These are phyloP conservation scores for Folsomia candida DNA, from an alignment of 2,888 invertebrate species.

Conservation along the genomic window DNA sequence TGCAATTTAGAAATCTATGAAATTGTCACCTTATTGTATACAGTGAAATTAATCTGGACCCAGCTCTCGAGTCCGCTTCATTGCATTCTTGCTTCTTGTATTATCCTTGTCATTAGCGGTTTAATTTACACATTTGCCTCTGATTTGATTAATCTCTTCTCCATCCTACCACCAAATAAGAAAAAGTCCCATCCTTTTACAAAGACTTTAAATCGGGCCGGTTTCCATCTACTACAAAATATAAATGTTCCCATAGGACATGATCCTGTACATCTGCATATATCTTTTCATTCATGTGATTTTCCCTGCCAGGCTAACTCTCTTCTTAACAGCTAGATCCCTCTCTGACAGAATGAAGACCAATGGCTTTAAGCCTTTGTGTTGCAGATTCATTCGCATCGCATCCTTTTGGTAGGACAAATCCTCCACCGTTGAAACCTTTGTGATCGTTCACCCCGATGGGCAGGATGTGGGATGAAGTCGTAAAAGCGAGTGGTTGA, in stretches of 20 bases:
- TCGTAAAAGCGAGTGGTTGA: background rate
- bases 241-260: background rate
- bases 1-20: background rate
- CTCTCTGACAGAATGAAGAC: background rate
- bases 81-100: background rate
- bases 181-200: background rate
- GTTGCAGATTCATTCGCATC: background rate
- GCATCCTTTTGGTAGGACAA: background rate
- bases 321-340: background rate
- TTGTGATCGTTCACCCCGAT: background rate
- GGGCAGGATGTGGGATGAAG: background rate
- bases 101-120: background rate
- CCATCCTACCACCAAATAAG: background rate
- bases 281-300: background rate
- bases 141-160: background rate
- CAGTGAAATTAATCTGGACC: background rate
- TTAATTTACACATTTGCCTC: slow-evolving; percentile 6
- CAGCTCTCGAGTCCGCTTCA: background rate
- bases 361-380: background rate
- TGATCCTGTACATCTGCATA: background rate
- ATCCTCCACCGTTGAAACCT: background rate
- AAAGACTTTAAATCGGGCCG: slow-evolving; percentile 7
- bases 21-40: background rate
- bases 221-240: background rate
- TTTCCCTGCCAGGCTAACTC: background rate